These are phyloP conservation scores for Agrotis ipsilon DNA, from an alignment of 2,888 invertebrate genomes.

Conservation along the genomic window DNA sequence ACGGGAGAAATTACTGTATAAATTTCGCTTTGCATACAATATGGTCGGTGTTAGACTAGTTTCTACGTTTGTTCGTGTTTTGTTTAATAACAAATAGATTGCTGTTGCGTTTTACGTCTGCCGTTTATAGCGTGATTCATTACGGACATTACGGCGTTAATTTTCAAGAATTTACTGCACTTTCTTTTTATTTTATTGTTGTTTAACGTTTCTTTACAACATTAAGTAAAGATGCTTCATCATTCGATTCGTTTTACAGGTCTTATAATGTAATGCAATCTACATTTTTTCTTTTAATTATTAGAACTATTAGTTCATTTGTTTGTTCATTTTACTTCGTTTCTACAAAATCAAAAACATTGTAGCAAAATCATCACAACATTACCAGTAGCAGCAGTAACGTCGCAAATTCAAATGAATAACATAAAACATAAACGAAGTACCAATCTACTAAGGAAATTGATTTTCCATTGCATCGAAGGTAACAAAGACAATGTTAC, in stretches of 20 bases:
- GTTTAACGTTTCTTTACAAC: slow-evolving; percentile 7
- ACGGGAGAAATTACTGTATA: slow-evolving; percentile 68
- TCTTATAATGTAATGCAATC: neutral
- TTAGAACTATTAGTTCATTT: neutral
- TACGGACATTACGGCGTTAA: slow-evolving; percentile 27
- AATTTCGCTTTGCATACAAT: slow-evolving; percentile 63
- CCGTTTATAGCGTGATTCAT: slow-evolving; percentile 43
- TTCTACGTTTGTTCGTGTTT: slow-evolving; percentile 52
- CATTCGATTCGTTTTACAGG: slow-evolving; percentile 4
- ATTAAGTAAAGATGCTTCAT: slow-evolving; percentile 11
- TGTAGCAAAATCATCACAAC: slow-evolving; percentile 19
- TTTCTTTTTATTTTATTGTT: slow-evolving; percentile 40
- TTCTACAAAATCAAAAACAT: slow-evolving; percentile 18
- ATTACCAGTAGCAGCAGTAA: neutral
- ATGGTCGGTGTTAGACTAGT: slow-evolving; percentile 57
- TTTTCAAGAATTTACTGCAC: slow-evolving; percentile 27
- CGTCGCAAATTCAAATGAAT: slow-evolving; percentile 20
- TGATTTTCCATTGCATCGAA: slow-evolving; percentile 59
- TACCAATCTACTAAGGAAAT: slow-evolving; percentile 52
- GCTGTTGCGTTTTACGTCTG: slow-evolving; percentile 32
- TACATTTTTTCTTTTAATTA: neutral
- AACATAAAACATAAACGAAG: slow-evolving; percentile 15
- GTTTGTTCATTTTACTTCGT: slow-evolving; percentile 2
- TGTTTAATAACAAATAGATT: slow-evolving; percentile 46
- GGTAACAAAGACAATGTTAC: slow-evolving; percentile 57